Conservation (phyloP, 2,797 vertebrate genomes). For the Dicrostonyx torquatus region DNA sequence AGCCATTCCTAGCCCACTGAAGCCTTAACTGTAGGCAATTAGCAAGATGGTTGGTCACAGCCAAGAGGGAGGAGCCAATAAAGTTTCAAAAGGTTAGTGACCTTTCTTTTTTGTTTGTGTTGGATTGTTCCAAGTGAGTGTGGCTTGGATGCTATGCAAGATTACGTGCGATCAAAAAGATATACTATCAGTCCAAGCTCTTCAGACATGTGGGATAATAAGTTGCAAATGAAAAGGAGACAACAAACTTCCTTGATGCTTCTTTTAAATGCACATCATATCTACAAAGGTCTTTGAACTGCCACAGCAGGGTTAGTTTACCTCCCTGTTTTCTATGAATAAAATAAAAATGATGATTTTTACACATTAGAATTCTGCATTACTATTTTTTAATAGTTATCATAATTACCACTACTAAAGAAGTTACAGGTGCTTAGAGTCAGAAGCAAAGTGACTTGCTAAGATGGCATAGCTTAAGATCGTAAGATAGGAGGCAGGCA, state of each 20-base stretch:
- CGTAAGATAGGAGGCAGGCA: background rate
- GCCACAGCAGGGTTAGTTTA: background rate
- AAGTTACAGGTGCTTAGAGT: background rate
- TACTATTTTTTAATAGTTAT: background rate
- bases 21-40: background rate
- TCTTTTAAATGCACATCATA: background rate
- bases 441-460: background rate
- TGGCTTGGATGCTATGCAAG: background rate
- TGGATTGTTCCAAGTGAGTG: background rate
- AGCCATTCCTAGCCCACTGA: background rate
- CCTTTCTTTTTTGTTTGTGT: background rate
- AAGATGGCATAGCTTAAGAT: background rate
- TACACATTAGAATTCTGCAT: slow-evolving; percentile 31
- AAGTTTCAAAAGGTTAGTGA: background rate
- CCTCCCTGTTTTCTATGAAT: background rate
- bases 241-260: background rate
- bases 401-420: background rate
- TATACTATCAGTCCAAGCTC: background rate
- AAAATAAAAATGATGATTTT: background rate
- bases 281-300: background rate
- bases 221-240: background rate
- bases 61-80: background rate
- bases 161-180: background rate
- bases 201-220: background rate
- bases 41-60: background rate